phyloP scores from a whole-genome alignment of 2,797 vertebrate species.

The Phaenicophaeus curvirostris region DNA sequence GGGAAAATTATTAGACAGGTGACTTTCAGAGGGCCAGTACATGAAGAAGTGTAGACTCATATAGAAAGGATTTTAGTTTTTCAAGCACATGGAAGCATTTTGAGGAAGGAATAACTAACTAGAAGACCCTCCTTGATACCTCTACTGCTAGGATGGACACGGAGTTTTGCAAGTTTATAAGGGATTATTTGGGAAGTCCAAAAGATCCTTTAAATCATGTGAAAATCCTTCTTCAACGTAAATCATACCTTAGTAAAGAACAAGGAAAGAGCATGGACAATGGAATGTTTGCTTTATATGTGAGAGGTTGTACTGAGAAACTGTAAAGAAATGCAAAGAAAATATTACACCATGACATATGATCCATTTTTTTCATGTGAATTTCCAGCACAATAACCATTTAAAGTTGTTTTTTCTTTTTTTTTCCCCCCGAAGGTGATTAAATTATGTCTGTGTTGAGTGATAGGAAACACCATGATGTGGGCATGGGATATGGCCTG shows the following conservation, averaged over 20 bases:
- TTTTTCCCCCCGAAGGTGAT: not conserved
- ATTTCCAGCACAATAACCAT: not conserved
- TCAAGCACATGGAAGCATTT: not conserved
- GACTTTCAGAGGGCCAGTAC: not conserved
- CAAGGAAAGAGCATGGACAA: not conserved
- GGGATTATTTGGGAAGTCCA: not conserved
- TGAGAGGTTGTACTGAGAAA: not conserved
- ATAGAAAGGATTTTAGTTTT: not conserved
- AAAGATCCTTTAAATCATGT: not conserved
- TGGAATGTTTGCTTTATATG: not conserved
- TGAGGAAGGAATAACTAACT: not conserved
- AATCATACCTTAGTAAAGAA: not conserved
- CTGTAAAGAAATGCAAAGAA: not conserved
- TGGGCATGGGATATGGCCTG: too few species aligned
- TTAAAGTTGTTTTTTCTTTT: not conserved
- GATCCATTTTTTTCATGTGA: not conserved
- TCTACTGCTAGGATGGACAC: not conserved
- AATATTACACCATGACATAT: accelerated
- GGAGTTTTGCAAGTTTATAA: not conserved
- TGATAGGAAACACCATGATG: not conserved
- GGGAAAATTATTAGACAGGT: not conserved
- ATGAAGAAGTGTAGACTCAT: not conserved
- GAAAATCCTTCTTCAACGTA: not conserved
- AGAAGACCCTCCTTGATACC: not conserved
- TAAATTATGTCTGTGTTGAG: not conserved